Base-by-base conservation (phyloP, 2,888 invertebrate species). In the Drosophila lutescens region DNA sequence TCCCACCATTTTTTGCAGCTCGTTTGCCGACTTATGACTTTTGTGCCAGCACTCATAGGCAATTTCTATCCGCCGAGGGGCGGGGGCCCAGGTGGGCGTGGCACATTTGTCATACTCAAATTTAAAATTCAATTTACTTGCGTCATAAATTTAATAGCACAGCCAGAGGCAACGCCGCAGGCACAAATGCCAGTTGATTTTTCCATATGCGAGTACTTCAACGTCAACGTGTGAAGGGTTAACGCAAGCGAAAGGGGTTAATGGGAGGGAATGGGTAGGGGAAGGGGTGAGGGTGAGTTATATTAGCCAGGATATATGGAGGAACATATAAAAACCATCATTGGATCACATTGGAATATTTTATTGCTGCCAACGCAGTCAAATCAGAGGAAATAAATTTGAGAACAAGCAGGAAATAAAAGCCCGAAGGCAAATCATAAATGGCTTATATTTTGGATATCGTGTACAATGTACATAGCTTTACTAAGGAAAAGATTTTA, bases 91-190 rank as follows among this genome's bases (percentile, higher is more conserved):
- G 69, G 62, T 74, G 51, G 75, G 58, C 74, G 66, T 71, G 75
- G 56, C 75, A 40, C 90, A 91, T 91, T 91, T 90, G 84, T 90
- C 88, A 88, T 88, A 89, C 91, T 89, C 90, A 79, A 90, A 90
- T 90, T 90, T 88, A 90, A 91, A 90, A 90, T 90, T 90, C 90
- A 90, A 90, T 90, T 90, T 90, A 80, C 89, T 89, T 87, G 76
- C 76, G 86, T 84, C 86, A 88, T 88, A 85, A 88, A 89, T 87
- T 85, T 89, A 89, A 86, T 89, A 88, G 89, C 74, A 71, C 62
- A 59, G 53, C 85, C 67, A 56, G 51, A 51, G 55, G 55, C 69
- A 55, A 57, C 57, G 44, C 50, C 55, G 40, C 50, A 59, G 55
- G 44, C 59, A 43, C 20, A 67, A 47, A 47, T 68, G 59, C 40